phyloP scores from a whole-genome alignment of 2,797 vertebrate species.

The Xiphorhynchus erythropygius region DNA sequence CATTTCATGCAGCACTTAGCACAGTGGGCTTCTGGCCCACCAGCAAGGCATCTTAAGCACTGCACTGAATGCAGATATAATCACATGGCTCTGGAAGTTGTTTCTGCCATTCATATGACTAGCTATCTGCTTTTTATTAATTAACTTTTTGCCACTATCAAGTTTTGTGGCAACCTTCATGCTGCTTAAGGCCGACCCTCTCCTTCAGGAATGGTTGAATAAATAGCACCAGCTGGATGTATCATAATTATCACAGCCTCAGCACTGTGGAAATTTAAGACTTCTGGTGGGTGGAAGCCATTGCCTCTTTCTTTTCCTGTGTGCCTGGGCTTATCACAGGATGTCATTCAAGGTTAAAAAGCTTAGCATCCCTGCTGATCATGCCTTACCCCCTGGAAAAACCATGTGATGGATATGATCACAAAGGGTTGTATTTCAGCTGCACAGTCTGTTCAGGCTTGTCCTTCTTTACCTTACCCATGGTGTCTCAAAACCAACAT shows the following conservation, averaged over 20 bases:
- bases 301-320: constrained; percentile 59
- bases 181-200: background rate
- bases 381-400: constrained; percentile 63
- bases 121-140: constrained; percentile 58
- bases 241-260: constrained; percentile 53
- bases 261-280: constrained; percentile 52
- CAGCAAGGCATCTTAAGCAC: constrained; percentile 5
- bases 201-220: constrained; percentile 48
- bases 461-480: constrained; percentile 57
- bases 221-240: constrained; percentile 60
- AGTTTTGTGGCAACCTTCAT: constrained; percentile 14
- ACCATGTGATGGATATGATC: constrained; percentile 59
- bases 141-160: constrained; percentile 30
- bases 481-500: constrained; percentile 30
- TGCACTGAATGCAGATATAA: constrained; percentile 46
- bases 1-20: constrained; percentile 40
- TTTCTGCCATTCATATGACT: constrained; percentile 45
- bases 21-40: constrained; percentile 60
- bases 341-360: constrained; percentile 72
- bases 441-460: constrained; percentile 30
- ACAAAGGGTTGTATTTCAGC: constrained; percentile 65
- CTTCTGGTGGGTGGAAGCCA: constrained; percentile 62
- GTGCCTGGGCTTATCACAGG: constrained; percentile 42
- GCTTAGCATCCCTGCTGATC: constrained; percentile 68
- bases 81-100: constrained; percentile 49